Evolutionary conservation across 2,888 invertebrate genomes (phyloP).

Genomic region (Ptychoptera contaminata): DNA sequence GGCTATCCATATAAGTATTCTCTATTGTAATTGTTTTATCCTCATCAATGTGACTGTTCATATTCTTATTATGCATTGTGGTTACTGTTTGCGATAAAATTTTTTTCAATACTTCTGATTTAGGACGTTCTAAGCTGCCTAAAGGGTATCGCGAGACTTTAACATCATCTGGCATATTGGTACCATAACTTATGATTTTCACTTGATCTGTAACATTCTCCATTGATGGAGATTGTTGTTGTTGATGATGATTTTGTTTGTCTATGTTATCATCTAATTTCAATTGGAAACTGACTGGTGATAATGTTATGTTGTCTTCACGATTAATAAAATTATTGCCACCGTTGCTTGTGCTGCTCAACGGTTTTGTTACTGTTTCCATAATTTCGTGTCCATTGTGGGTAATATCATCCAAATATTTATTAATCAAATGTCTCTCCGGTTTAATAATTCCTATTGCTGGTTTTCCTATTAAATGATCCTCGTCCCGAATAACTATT

Average conservation of each 20-base stretch:
- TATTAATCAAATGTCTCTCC: too few species aligned
- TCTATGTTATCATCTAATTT: neutral
- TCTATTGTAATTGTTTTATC: neutral
- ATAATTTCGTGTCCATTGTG: too few species aligned
- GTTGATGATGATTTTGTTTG: constrained; percentile 1
- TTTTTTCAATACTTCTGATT: constrained; percentile 44
- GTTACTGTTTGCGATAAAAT: constrained; percentile 28
- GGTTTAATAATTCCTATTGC: too few species aligned
- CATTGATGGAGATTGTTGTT: constrained; percentile 2
- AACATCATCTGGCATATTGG: constrained; percentile 45
- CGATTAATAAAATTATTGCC: neutral
- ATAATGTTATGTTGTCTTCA: constrained; percentile 1
- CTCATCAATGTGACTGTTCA: neutral
- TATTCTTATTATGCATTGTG: neutral
- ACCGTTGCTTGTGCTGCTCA: neutral
- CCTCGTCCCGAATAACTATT: too few species aligned
- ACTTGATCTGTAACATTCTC: constrained; percentile 6
- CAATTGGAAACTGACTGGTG: neutral
- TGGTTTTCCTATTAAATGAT: too few species aligned
- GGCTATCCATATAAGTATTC: constrained; percentile 1
- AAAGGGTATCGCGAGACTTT: constrained; percentile 45
- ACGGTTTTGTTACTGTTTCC: too few species aligned
- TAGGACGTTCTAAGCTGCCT: constrained; percentile 45
- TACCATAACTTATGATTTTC: constrained; percentile 33
- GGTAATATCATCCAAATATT: too few species aligned